A percentile compares a stretch with the other conserved stretches of the same genome.
Evolutionary conservation across 2,113 vertebrate species (phyloP).

Genomic region (Urocitellus parryii): DNA sequence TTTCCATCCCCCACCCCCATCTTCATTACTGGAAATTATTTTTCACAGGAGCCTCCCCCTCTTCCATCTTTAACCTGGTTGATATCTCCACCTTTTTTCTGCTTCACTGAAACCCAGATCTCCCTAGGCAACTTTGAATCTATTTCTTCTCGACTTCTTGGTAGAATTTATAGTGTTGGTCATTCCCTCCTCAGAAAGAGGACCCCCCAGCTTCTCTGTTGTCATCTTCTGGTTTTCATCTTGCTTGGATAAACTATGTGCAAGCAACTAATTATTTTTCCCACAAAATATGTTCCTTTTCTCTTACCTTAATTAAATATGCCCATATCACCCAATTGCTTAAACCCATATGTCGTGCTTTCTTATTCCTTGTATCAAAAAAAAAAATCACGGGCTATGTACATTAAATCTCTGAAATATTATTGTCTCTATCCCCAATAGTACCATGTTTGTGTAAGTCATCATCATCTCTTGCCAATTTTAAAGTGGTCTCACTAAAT

Average conservation of each 20-base stretch:
- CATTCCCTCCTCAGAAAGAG: background rate
- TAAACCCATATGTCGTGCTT: background rate
- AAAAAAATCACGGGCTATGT: background rate
- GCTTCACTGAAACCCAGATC: background rate
- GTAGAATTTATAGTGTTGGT: background rate
- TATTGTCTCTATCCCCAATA: background rate
- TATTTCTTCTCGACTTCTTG: background rate
- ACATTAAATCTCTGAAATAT: background rate
- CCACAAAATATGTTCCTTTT: background rate
- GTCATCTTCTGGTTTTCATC: background rate
- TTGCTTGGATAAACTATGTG: background rate
- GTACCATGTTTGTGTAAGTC: background rate
- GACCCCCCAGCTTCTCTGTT: background rate
- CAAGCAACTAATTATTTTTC: conserved; percentile 40
- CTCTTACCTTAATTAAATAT: conserved; percentile 28
- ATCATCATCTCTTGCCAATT: background rate
- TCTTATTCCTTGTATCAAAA: background rate
- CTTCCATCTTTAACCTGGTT: background rate
- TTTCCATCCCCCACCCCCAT: background rate
- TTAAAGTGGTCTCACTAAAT: background rate
- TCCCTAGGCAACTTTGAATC: background rate
- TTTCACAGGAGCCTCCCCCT: background rate
- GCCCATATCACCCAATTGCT: background rate
- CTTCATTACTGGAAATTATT: background rate
- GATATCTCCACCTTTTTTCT: background rate